A percentile compares a stretch with the other conserved stretches of the same genome.
Evolutionary conservation across 2,113 vertebrate species (phyloP).

Genomic region (Chaenogobius annularis): DNA sequence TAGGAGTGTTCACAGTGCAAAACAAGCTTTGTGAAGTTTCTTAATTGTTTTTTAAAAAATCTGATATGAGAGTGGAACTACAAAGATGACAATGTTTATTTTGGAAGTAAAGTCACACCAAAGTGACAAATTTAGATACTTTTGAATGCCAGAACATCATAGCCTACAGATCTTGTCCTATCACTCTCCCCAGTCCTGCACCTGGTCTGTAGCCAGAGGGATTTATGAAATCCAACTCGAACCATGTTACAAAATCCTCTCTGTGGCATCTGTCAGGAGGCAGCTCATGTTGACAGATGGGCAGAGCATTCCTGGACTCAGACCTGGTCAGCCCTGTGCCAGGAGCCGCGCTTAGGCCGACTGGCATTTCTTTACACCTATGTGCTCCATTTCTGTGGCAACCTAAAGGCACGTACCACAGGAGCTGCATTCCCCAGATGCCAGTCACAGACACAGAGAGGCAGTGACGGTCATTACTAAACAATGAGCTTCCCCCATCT

Average conservation of each 20-base stretch:
- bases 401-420: conserved; percentile 74
- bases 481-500: conserved; percentile 53
- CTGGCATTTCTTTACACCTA: conserved; percentile 80
- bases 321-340: conserved; percentile 60
- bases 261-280: conserved; percentile 72
- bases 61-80: no score
- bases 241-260: conserved; percentile 71
- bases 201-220: conserved; percentile 51
- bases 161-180: conserved; percentile 37
- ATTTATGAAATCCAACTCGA: conserved; percentile 72
- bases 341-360: conserved; percentile 51
- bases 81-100: not conserved
- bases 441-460: conserved; percentile 53
- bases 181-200: conserved; percentile 33
- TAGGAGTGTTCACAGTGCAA: not conserved
- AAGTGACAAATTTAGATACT: not conserved
- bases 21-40: not conserved
- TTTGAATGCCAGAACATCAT: not conserved
- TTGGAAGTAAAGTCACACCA: not conserved
- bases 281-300: conserved; percentile 77
- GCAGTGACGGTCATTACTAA: conserved; percentile 49
- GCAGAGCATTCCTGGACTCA: conserved; percentile 77
- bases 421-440: conserved; percentile 65
- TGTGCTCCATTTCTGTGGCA: conserved; percentile 78
- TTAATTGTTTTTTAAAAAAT: no score